Evolutionary conservation across 2,797 vertebrate genomes (phyloP).

Genomic region (Cyclura pinguis): DNA sequence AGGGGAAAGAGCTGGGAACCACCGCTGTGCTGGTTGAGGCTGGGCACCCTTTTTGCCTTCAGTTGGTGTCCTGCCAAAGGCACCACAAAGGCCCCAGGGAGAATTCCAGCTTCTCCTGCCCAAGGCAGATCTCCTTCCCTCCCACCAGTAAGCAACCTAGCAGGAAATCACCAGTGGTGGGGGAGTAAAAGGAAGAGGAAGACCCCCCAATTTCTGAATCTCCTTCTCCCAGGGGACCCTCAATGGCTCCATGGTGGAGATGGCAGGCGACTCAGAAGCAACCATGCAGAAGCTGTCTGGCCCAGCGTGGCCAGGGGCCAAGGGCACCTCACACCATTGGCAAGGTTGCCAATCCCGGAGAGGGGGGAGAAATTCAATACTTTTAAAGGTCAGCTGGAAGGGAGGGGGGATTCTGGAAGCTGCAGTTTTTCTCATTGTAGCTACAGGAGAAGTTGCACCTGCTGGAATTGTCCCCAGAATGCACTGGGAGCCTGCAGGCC

Average conservation of each 20-base stretch:
- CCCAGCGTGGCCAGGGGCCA: not conserved
- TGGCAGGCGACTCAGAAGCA: too few relatives aligned
- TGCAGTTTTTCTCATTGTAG: not conserved
- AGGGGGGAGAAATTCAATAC: too few relatives aligned
- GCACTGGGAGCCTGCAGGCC: too few relatives aligned
- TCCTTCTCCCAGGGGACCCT: not conserved
- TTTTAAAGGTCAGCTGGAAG: not conserved
- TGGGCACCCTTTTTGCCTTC: too few relatives aligned
- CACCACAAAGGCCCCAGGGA: too few relatives aligned
- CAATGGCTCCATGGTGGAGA: not conserved
- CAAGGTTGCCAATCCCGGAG: not conserved
- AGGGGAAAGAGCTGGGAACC: not conserved
- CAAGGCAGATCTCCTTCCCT: too few relatives aligned
- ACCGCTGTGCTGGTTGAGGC: not conserved
- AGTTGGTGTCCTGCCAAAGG: too few relatives aligned
- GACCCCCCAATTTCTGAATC: not conserved
- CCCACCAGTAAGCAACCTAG: too few relatives aligned
- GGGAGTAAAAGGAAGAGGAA: too few relatives aligned
- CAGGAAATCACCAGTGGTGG: not conserved
- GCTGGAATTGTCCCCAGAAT: not conserved
- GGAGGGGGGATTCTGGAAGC: not conserved
- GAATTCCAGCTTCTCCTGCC: too few relatives aligned
- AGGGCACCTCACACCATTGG: not conserved
- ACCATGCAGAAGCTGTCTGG: not conserved
- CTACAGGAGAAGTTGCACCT: not conserved